A percentile compares a stretch with the other conserved stretches of the same genome.
phyloP scores from a whole-genome alignment of 1,140 invertebrate species.

The Apolygus lucorum region DNA sequence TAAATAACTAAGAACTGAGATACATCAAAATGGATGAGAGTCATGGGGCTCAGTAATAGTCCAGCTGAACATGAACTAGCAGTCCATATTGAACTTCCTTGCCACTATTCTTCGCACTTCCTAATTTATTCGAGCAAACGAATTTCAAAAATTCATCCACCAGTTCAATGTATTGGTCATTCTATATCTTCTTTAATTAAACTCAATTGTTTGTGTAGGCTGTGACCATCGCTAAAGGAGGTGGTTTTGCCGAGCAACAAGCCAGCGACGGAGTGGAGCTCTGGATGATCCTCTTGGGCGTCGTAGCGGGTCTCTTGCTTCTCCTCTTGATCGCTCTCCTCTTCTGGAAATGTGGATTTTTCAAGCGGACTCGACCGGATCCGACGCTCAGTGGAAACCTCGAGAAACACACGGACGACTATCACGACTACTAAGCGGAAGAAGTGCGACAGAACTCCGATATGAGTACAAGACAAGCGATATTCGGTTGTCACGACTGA shows the following conservation, averaged over 20 bases:
- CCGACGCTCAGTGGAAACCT: conserved; percentile 63
- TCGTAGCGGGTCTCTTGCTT: conserved; percentile 67
- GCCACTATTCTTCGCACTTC: no score
- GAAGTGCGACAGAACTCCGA: neutral
- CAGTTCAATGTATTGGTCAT: no score
- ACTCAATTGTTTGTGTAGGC: conserved; percentile 50
- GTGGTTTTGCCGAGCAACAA: conserved; percentile 52
- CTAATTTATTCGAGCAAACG: no score
- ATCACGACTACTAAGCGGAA: conserved; percentile 29
- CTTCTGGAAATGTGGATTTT: conserved; percentile 81
- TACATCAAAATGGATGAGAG: no score
- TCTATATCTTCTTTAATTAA: no score
- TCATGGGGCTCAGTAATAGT: no score
- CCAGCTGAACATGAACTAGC: no score
- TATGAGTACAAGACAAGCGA: no score
- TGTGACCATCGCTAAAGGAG: conserved; percentile 70
- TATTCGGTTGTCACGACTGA: no score
- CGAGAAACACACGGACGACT: conserved; percentile 63
- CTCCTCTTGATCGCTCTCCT: conserved; percentile 65
- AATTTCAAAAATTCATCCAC: no score
- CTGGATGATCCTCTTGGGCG: conserved; percentile 74
- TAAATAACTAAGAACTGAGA: no score
- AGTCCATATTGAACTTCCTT: no score
- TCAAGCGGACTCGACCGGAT: conserved; percentile 68
- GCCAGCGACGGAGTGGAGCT: conserved; percentile 58